Conservation (phyloP, 2,797 vertebrate genomes). For the Siniperca scherzeri region DNA sequence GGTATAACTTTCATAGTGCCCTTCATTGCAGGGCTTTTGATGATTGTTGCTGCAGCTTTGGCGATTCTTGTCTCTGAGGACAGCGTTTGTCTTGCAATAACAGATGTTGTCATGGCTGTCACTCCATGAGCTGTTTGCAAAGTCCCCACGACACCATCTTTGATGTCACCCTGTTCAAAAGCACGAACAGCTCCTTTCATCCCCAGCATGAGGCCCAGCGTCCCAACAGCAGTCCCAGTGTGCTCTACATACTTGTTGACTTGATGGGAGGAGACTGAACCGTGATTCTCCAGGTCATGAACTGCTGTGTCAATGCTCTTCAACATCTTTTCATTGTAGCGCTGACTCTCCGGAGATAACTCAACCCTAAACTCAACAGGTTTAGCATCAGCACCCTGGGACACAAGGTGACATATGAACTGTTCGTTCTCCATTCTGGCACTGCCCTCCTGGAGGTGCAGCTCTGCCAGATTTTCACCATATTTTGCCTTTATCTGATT, state of each 20-base stretch:
- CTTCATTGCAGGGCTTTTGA: conserved; percentile 42
- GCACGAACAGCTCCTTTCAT: conserved; percentile 49
- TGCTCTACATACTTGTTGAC: conserved; percentile 30
- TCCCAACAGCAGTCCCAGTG: conserved; percentile 28
- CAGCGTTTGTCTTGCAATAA: conserved; percentile 42
- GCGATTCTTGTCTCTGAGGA: conserved; percentile 22
- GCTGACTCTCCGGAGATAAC: conserved; percentile 46
- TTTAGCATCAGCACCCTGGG: not conserved
- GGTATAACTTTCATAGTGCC: not conserved
- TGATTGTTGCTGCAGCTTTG: conserved; percentile 6
- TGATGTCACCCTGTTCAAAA: conserved; percentile 60
- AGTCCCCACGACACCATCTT: conserved; percentile 19
- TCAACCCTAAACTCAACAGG: conserved; percentile 13
- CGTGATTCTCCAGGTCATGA: conserved; percentile 25
- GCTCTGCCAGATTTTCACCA: conserved; percentile 32
- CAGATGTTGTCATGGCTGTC: conserved; percentile 42
- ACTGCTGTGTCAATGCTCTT: conserved; percentile 27
- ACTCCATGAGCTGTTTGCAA: conserved; percentile 60
- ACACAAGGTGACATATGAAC: conserved; percentile 43
- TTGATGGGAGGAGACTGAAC: conserved; percentile 3
- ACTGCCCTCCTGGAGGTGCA: conserved; percentile 37
- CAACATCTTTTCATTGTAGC: conserved; percentile 40
- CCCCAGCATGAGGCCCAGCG: conserved; percentile 58
- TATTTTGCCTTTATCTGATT: conserved; percentile 31
- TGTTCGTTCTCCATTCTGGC: conserved; percentile 44